These are phyloP conservation scores for Cottus gobio DNA, from an alignment of 2,113 vertebrate genomes.

Conservation along the genomic window DNA sequence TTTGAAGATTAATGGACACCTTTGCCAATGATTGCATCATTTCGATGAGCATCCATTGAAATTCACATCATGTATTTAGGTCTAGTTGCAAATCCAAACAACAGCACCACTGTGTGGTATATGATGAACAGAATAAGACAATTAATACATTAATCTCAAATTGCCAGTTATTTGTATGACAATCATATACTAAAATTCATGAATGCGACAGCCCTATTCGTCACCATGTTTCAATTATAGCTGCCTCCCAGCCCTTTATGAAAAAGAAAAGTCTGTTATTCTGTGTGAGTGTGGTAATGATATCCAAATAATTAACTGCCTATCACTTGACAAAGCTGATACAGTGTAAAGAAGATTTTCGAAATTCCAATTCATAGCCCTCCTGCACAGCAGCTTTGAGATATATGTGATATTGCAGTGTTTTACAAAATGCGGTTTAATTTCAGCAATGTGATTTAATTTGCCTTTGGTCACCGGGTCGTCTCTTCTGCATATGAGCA, in stretches of 20 bases:
- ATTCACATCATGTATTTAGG: not conserved
- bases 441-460: conserved; percentile 10
- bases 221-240: conserved; percentile 44
- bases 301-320: conserved; percentile 63
- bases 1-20: not conserved
- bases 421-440: conserved; percentile 2
- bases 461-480: conserved; percentile 26
- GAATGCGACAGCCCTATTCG: conserved; percentile 10
- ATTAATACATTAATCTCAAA: not conserved
- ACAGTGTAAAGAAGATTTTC: conserved; percentile 55
- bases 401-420: conserved; percentile 14
- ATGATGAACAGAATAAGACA: not conserved
- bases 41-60: not conserved
- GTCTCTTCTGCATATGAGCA: not conserved
- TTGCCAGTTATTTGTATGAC: not conserved
- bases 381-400: conserved; percentile 43
- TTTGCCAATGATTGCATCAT: not conserved
- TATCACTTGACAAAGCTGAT: conserved; percentile 63
- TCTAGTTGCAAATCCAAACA: not conserved
- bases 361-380: conserved; percentile 34
- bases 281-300: conserved; percentile 47
- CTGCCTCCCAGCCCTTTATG: conserved; percentile 28
- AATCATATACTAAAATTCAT: not conserved
- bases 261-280: conserved; percentile 41
- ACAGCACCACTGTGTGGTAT: not conserved